These are phyloP conservation scores for Gyrodactylus bullatarudis DNA, from an alignment of 1,140 invertebrate species.

Conservation along the genomic window DNA sequence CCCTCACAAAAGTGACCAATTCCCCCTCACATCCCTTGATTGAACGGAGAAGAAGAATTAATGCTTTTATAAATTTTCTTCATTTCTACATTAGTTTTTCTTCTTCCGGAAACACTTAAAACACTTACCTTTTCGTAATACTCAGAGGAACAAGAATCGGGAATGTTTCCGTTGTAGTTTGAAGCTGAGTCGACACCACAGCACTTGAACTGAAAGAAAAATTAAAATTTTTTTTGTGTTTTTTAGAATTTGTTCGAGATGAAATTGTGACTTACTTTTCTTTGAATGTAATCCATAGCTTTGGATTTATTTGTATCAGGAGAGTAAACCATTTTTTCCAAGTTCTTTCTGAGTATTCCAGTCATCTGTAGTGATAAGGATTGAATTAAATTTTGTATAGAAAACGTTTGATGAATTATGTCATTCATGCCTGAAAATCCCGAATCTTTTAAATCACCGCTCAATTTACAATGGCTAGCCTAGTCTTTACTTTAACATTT, in stretches of 20 bases:
- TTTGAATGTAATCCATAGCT: neutral
- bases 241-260: neutral
- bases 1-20: neutral
- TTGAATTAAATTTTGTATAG: no score
- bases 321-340: neutral
- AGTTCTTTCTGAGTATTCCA: neutral
- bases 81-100: no score
- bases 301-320: neutral
- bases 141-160: neutral
- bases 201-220: neutral
- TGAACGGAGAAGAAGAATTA: neutral
- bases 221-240: no score
- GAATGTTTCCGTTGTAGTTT: neutral
- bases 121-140: neutral
- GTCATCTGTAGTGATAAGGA: neutral
- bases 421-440: no score
- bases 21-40: neutral
- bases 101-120: no score
- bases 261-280: neutral
- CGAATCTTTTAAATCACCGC: no score
- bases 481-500: no score
- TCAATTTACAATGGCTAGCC: no score
- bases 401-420: no score
- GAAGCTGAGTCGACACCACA: neutral
- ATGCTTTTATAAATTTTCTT: neutral